phyloP scores from a whole-genome alignment of 2,113 vertebrate genomes.

The Platysteira castanea region DNA sequence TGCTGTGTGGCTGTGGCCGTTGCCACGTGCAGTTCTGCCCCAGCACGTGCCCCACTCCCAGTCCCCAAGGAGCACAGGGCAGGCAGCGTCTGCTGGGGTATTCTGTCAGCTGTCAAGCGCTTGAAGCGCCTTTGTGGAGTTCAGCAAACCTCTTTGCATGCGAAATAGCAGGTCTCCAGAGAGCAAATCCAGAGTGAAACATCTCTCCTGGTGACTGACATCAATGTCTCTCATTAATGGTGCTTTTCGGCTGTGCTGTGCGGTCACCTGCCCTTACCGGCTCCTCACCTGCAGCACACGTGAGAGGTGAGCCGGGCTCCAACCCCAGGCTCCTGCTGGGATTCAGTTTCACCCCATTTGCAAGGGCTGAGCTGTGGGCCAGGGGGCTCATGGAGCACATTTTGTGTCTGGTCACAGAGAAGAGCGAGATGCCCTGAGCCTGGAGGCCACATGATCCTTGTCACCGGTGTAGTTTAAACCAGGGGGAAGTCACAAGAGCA shows the following conservation, averaged over 20 bases:
- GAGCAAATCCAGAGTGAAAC: background rate
- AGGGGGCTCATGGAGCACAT: accelerated
- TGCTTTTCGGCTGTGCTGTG: background rate
- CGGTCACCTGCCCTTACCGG: background rate
- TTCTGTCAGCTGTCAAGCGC: background rate
- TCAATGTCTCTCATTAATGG: background rate
- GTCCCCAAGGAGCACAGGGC: background rate
- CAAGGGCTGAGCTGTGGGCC: background rate
- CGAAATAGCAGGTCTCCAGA: background rate
- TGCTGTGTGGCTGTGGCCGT: background rate
- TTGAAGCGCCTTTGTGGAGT: background rate
- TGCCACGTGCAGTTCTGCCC: background rate
- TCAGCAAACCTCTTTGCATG: background rate
- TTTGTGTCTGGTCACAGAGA: background rate
- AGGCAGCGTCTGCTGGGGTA: background rate
- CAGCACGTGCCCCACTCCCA: background rate
- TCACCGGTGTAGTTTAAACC: accelerated
- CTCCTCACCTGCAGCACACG: background rate
- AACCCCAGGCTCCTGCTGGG: background rate
- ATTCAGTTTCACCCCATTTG: background rate
- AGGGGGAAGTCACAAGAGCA: background rate
- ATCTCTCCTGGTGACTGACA: background rate
- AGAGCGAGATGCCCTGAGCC: accelerated
- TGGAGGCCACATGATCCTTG: background rate
- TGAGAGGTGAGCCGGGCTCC: background rate